These are phyloP conservation scores for Drosophila mayaguana DNA, from an alignment of 2,888 invertebrate species.

Conservation along the genomic window DNA sequence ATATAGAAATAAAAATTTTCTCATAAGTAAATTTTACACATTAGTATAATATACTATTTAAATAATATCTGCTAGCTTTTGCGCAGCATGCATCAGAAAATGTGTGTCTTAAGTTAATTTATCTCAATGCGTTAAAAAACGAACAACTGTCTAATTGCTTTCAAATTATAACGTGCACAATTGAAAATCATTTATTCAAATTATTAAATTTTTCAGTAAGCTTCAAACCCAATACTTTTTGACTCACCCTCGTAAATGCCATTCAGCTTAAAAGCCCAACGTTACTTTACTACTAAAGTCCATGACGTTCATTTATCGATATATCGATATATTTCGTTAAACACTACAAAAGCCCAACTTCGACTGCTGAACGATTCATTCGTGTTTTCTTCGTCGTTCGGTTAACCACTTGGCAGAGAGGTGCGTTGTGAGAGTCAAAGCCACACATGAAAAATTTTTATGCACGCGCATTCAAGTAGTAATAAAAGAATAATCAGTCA, in stretches of 20 bases:
- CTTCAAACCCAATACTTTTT: not conserved
- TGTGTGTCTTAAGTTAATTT: too few relatives aligned
- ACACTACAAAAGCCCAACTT: slow-evolving; percentile 43
- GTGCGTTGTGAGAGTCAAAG: slow-evolving; percentile 11
- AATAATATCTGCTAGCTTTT: too few relatives aligned
- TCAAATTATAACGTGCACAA: too few relatives aligned
- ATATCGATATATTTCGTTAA: slow-evolving; percentile 29
- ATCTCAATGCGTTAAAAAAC: too few relatives aligned
- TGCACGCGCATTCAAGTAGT: slow-evolving; percentile 51
- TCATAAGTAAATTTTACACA: not conserved
- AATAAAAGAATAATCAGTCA: slow-evolving; percentile 30
- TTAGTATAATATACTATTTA: not conserved
- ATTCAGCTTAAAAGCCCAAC: slow-evolving; percentile 7
- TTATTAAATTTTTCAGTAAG: too few relatives aligned
- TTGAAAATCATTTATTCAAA: not conserved
- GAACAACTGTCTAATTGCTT: too few relatives aligned
- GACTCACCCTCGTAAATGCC: not conserved
- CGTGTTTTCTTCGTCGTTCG: slow-evolving; percentile 51
- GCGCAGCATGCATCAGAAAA: too few relatives aligned
- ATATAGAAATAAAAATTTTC: not conserved
- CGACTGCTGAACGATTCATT: slow-evolving; percentile 39
- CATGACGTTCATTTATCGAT: slow-evolving; percentile 14
- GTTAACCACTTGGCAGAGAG: slow-evolving; percentile 9
- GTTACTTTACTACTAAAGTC: not conserved
- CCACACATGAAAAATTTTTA: slow-evolving; percentile 18